These are phyloP conservation scores for Nasonia vitripennis DNA, from an alignment of 1,140 invertebrate species.

Conservation along the genomic window DNA sequence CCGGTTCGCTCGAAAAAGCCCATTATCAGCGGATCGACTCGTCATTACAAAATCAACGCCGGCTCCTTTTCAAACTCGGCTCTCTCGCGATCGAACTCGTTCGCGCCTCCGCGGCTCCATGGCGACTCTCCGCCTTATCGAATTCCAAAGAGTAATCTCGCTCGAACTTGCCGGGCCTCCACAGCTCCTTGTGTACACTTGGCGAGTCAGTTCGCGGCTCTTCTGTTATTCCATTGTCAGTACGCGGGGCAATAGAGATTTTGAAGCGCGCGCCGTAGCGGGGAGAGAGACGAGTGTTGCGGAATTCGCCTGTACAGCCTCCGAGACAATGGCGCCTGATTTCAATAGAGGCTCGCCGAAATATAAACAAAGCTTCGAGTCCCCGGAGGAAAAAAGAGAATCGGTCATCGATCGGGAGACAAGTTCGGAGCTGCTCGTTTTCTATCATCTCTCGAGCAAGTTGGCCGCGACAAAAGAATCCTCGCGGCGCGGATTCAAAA, in stretches of 20 bases:
- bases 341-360: too few species aligned
- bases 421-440: not conserved
- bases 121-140: not conserved
- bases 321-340: too few species aligned
- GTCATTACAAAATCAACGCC: too few species aligned
- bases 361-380: not conserved
- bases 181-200: not conserved
- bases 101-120: too few species aligned
- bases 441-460: not conserved
- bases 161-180: not conserved
- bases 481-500: not conserved
- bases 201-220: not conserved
- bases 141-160: constrained; percentile 22
- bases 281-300: not conserved
- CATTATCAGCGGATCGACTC: too few species aligned
- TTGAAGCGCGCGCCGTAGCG: not conserved
- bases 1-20: too few species aligned
- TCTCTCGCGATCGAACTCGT: not conserved
- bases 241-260: not conserved
- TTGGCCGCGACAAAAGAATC: not conserved
- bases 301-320: too few species aligned
- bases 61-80: too few species aligned
- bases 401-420: too few species aligned
- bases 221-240: not conserved
- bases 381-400: not conserved